Evolutionary conservation across 1,140 invertebrate species (phyloP).

Genomic region (Drosophila malerkotliana): DNA sequence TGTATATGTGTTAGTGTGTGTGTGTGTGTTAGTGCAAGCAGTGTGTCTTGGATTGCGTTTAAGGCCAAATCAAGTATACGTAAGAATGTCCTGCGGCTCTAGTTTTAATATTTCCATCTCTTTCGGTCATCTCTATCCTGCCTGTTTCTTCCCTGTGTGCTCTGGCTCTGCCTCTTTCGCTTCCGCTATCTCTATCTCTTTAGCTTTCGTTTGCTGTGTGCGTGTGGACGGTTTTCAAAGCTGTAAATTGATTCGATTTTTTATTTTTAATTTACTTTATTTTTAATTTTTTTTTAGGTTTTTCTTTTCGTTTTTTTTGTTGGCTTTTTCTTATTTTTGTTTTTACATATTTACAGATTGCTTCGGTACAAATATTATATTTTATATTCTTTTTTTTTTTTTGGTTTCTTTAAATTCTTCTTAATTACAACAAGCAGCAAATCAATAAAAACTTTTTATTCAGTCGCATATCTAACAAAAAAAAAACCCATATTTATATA

Average conservation of each 20-base stretch:
- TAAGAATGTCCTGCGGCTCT: conserved; percentile 49
- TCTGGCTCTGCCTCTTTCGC: conserved; percentile 17
- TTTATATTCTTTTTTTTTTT: conserved; percentile 18
- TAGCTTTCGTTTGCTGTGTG: conserved; percentile 67
- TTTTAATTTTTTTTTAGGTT: conserved; percentile 34
- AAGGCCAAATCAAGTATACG: conserved; percentile 76
- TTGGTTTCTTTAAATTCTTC: conserved; percentile 54
- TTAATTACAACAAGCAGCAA: conserved; percentile 82
- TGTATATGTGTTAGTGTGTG: neutral
- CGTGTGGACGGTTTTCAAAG: conserved; percentile 84
- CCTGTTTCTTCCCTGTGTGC: neutral
- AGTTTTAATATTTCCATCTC: conserved; percentile 22
- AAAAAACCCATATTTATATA: conserved; percentile 40
- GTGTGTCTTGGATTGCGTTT: conserved; percentile 39
- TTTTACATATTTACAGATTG: conserved; percentile 79
- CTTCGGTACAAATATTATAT: conserved; percentile 69
- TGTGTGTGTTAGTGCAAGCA: conserved; percentile 20
- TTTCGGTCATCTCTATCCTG: conserved; percentile 10
- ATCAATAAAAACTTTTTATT: conserved; percentile 75
- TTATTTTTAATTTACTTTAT: conserved; percentile 59
- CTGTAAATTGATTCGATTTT: conserved; percentile 81
- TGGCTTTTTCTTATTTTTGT: conserved; percentile 41
- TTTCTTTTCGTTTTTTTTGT: conserved; percentile 27
- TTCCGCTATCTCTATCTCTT: conserved; percentile 9
- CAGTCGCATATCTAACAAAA: conserved; percentile 76